phyloP scores from a whole-genome alignment of 2,888 invertebrate genomes.

The Patella ulyssiponensis region DNA sequence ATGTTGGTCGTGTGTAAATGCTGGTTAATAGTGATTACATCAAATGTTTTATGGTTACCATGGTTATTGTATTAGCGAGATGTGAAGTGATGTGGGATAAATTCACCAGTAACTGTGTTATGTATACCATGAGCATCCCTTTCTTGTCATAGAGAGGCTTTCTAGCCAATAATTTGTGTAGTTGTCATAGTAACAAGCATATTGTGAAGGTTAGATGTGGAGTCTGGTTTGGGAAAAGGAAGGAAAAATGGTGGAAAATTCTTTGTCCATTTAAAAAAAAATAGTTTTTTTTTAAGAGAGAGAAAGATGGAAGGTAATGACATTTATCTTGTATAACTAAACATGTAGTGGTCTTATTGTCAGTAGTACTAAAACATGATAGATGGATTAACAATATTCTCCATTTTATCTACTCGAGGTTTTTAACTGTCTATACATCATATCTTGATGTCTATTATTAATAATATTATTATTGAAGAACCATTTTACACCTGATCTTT shows the following conservation, averaged over 20 bases:
- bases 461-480: too few species aligned
- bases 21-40: slow-evolving; percentile 6
- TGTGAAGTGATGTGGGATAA: neutral
- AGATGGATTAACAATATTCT: too few species aligned
- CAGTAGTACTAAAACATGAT: too few species aligned
- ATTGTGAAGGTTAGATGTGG: slow-evolving; percentile 5
- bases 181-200: slow-evolving; percentile 5
- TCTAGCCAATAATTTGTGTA: slow-evolving; percentile 13
- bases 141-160: slow-evolving; percentile 11
- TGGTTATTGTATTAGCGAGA: neutral
- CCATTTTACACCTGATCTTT: too few species aligned
- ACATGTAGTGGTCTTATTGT: too few species aligned
- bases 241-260: neutral
- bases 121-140: slow-evolving; percentile 9
- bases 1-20: too few species aligned
- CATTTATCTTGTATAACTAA: too few species aligned
- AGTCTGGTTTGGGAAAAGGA: neutral
- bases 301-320: too few species aligned
- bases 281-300: neutral
- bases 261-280: slow-evolving; percentile 5
- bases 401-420: too few species aligned
- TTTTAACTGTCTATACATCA: too few species aligned
- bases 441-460: too few species aligned
- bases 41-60: slow-evolving; percentile 9
- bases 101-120: neutral